Evolutionary conservation across 2,797 vertebrate species (phyloP), one percentile per base, ranked within the genome.

Genomic region (Sardinella longiceps): DNA sequence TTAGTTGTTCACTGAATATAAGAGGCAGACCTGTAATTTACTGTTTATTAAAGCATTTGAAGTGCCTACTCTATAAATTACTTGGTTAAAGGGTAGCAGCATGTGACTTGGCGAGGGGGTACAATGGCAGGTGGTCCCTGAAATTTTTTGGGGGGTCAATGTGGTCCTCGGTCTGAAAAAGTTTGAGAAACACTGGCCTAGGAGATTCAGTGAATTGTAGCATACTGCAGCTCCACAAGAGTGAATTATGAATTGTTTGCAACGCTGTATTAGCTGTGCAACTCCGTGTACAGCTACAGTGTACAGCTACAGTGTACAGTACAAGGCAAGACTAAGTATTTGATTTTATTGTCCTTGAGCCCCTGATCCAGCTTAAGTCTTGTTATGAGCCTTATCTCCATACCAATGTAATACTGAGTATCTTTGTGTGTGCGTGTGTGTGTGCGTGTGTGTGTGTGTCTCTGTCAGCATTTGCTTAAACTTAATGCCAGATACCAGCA

Each of bases 391-490:
- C 6, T 39, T 74, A 74, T 37, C 66, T 37, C 33, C 23, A 37
- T 77, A 33, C 10, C 2, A 30, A 12, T 15, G 60, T 15, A 25
- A 66, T 66, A 30, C 9, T 56, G 5, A 43, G 7, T 48, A 48
- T 74, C 30, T 74, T 30, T 74, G 63, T 83, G 85, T 86, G 85
- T 84, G 80, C 84, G 83, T 87, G 82, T 81, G 70, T 50, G 66
- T n/a, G 84, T 83, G 77, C 25, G 77, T 60, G 77, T 84, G 83
- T 43, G 25, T 81, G 70, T 81, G 81, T 50, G 25, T 66, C 84
- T 81, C 48, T 60, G 70, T 87, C 81, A 87, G 83, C 84, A 84
- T 70, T 85, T 23, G 9, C 74, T 45, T 88, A 84, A 87, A 85
- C 84, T 74, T 83, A 86, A 82, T 84, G 84, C 81, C 25, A 83